Conservation (phyloP, 2,797 vertebrate species). For the Clangula hyemalis region DNA sequence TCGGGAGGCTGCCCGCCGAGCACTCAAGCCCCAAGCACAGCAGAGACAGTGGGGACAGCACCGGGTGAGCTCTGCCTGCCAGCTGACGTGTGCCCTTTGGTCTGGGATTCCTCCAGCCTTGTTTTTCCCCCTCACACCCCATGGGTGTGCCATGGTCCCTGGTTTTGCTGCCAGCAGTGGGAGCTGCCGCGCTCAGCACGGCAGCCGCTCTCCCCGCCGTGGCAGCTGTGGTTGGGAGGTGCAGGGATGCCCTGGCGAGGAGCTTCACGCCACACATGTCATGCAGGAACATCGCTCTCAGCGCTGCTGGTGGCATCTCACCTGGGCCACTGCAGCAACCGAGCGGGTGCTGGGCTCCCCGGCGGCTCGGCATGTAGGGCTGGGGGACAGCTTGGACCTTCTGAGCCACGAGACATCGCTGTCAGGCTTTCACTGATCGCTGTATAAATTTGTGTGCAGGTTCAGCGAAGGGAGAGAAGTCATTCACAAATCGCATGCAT, state of each 20-base stretch:
- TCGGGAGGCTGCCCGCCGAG: rapidly evolving
- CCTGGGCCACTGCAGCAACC: not conserved
- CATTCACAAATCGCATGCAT: constrained; percentile 29
- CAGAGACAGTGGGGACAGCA: not conserved
- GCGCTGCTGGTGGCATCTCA: not conserved
- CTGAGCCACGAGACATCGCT: rapidly evolving
- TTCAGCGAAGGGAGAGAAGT: not conserved
- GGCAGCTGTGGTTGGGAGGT: rapidly evolving
- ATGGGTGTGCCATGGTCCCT: rapidly evolving
- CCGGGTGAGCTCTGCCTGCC: not conserved
- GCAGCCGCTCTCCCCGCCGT: rapidly evolving
- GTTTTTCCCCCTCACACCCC: rapidly evolving
- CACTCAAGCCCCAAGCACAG: not conserved
- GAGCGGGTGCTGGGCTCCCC: not conserved
- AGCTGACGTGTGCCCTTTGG: rapidly evolving
- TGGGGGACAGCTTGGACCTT: rapidly evolving
- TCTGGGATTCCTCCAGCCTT: not conserved
- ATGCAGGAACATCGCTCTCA: rapidly evolving
- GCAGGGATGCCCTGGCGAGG: not conserved
- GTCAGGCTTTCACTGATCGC: not conserved
- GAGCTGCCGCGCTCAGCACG: not conserved
- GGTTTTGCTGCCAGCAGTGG: not conserved
- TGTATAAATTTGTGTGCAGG: not conserved
- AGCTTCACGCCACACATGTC: rapidly evolving
- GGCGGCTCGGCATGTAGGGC: not conserved